Evolutionary conservation across 1,140 invertebrate species (phyloP).

Genomic region (Neotoxoptera formosana): DNA sequence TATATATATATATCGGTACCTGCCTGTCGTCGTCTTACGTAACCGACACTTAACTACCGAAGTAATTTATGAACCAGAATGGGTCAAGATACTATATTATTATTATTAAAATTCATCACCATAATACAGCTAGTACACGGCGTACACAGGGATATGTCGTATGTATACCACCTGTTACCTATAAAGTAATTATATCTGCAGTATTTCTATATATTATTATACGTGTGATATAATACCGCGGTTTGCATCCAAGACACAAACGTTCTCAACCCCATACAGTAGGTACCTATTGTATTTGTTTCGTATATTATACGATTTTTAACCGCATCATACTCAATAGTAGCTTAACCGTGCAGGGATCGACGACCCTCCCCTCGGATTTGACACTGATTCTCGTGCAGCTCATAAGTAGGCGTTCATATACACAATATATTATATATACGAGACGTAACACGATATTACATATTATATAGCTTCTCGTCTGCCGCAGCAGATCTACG

Average conservation of each 20-base stretch:
- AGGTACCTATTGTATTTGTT: too few relatives aligned
- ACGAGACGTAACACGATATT: neutral
- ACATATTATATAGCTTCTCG: neutral
- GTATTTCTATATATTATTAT: too few relatives aligned
- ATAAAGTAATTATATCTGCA: neutral
- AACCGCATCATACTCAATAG: too few relatives aligned
- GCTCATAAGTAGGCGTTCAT: neutral
- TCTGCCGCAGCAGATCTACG: too few relatives aligned
- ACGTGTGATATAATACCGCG: too few relatives aligned
- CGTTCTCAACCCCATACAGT: too few relatives aligned
- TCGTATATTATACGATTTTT: too few relatives aligned
- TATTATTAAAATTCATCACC: neutral
- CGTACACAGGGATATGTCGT: neutral
- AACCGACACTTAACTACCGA: neutral
- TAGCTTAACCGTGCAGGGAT: too few relatives aligned
- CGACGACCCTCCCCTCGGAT: neutral
- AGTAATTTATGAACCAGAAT: constrained; percentile 5
- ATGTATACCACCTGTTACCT: neutral
- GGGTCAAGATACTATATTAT: constrained; percentile 9
- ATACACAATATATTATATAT: neutral
- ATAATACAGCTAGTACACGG: neutral
- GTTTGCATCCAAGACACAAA: too few relatives aligned
- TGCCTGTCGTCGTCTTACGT: neutral
- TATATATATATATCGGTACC: neutral
- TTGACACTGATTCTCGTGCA: neutral